A percentile compares a stretch with the other conserved stretches of the same genome.
phyloP scores from a whole-genome alignment of 1,140 invertebrate genomes.

The Drosophila pallidifrons region DNA sequence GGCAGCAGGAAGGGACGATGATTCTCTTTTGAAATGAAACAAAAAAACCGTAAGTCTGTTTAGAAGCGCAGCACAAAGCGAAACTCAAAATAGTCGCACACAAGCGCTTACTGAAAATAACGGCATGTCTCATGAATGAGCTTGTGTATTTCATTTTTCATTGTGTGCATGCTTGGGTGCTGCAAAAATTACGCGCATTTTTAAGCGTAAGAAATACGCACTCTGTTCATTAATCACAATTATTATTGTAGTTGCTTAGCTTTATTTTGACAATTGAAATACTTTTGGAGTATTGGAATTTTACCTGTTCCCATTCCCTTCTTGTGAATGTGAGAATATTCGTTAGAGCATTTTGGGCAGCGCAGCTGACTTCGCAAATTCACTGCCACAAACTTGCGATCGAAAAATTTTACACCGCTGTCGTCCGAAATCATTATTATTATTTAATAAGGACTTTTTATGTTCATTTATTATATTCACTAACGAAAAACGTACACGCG shows the following conservation, averaged over 20 bases:
- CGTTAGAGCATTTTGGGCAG: slow-evolving; percentile 63
- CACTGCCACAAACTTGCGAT: slow-evolving; percentile 66
- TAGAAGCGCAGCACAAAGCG: slow-evolving; percentile 22
- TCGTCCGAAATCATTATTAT: slow-evolving; percentile 42
- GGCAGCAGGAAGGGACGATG: slow-evolving; percentile 65
- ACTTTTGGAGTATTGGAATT: not conserved
- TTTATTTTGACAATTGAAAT: not conserved
- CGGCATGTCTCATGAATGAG: not conserved
- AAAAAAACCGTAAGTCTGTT: slow-evolving; percentile 22
- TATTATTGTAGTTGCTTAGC: not conserved
- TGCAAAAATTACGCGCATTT: not conserved
- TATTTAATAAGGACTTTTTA: not conserved
- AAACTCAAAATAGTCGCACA: slow-evolving; percentile 8
- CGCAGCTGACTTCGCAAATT: slow-evolving; percentile 51
- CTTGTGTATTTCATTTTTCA: not conserved
- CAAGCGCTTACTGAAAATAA: not conserved
- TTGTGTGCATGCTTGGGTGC: not conserved
- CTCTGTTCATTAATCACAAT: not conserved
- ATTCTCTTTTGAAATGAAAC: slow-evolving; percentile 13
- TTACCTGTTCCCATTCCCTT: not conserved
- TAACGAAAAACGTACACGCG: not conserved
- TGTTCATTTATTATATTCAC: too few species aligned
- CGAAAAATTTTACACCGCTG: slow-evolving; percentile 55
- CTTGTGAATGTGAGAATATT: slow-evolving; percentile 15
- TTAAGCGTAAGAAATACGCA: too few species aligned